Base-by-base conservation (phyloP, 2,113 vertebrate species). In the Marcusenius ussheri region DNA sequence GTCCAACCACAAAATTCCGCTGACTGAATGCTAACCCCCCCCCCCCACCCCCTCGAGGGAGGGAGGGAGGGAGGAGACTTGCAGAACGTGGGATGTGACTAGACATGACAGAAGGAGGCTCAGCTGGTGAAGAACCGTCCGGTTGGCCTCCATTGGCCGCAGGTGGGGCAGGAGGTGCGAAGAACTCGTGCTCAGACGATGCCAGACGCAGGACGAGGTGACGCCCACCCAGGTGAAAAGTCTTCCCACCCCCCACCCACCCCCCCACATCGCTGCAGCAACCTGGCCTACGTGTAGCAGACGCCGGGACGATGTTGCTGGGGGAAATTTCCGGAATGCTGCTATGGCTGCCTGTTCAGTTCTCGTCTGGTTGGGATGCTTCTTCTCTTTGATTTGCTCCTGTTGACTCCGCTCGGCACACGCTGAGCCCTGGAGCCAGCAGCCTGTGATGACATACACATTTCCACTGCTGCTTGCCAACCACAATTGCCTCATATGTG, bases 381-480 rank as follows among this genome's bases (percentile, higher is more conserved):
- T 17, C 27, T 31, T 35, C 47, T 2, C 47, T 50, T 46, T 15
- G n/a, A 15, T 74, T n/a, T 19, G 10, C 88, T 74, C 24, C 58
- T 27, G 21, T 47, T 87, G 83, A 47, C 85, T 24, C 13, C 27
- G 47, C 84, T 27, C 0, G 4, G 24, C 11, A 9, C 84, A 13
- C 49, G 45, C 3, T 4, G 87, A 58, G 53, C 31, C 21, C 39
- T 7, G 21, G 53, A 45, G 35, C 89, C 83, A 47, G 86, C 74
- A 89, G 89, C 89, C 89, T 93, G 92, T 92, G 91, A 91, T 94
- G 89, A 92, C 74, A 90, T 91, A 92, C 93, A 95, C 92, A 93
- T 95, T 95, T 96, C 95, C 94, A 95, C 92, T 88, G 92, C 92
- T 90, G 92, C 91, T 94, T 95, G 94, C 94, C 94, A 94, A 93